Base-by-base conservation (phyloP, 2,113 vertebrate genomes). In the Struthidea cinerea region DNA sequence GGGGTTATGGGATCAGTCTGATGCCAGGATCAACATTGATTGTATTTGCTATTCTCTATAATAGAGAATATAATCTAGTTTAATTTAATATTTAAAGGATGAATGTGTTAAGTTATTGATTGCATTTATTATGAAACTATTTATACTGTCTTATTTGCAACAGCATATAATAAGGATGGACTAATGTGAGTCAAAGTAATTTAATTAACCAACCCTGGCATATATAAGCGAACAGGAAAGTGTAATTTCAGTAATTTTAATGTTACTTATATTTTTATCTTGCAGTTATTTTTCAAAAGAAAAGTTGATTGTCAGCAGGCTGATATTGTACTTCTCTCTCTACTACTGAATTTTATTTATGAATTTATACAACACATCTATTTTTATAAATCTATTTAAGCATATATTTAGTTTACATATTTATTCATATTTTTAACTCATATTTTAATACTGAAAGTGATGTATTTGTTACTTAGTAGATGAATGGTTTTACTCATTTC, bases 311-410 rank as follows among this genome's bases (percentile, higher is more conserved):
- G 16, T 27, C 32, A 77, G 32, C 15, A 85, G 39, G n/a, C 18
- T 23, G 16, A 74, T 70, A 75, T 71, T 71, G 10, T 69, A 65
- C 28, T 61, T 89, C 57, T 79, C 17, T 49, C 50, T 70, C 30
- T 67, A 37, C 24, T 44, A 68, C 24, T 26, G 23, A 76, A 41
- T 32, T 27, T n/a, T 91, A 85, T 95, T 93, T 90, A 95, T 87
- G 24, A 78, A 35, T 87, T 74, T 63, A 44, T 32, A 32, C 10
- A 65, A 65, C 11, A 88, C 4, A 30, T 41, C 33, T 87, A 75
- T 78, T 84, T 91, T 73, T 80, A 78, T 84, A 81, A n/a, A 60
- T 59, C 11, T 90, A 91, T 96, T 91, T 91, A 96, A 94, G 49
- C 6, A 35, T 41, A 37, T 37, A 59, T 59, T 35, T 63, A 9